phyloP scores from a whole-genome alignment of 1,140 invertebrate genomes.

The Hydropsyche tenuis region DNA sequence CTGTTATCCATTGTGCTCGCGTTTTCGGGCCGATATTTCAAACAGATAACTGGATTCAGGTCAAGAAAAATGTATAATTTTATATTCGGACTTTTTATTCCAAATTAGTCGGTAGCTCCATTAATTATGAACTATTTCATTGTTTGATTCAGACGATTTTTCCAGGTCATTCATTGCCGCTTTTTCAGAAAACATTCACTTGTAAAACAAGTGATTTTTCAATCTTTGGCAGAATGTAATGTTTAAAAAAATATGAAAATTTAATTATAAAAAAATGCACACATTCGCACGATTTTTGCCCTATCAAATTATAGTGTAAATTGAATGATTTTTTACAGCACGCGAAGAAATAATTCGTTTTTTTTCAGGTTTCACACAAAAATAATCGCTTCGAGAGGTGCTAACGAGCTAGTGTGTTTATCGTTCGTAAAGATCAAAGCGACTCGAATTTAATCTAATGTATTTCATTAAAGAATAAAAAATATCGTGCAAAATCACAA shows the following conservation, averaged over 20 bases:
- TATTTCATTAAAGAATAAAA: background rate
- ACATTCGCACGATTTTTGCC: too few species aligned
- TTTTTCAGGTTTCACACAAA: background rate
- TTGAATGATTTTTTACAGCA: background rate
- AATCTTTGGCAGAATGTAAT: too few species aligned
- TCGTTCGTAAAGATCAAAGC: background rate
- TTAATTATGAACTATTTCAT: too few species aligned
- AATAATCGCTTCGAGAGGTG: background rate
- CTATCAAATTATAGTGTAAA: too few species aligned
- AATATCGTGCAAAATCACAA: background rate
- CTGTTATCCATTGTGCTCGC: slow-evolving; percentile 3
- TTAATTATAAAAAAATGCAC: too few species aligned
- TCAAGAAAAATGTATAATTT: background rate
- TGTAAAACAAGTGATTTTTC: too few species aligned
- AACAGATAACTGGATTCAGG: slow-evolving; percentile 4
- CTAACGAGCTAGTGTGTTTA: slow-evolving; percentile 13
- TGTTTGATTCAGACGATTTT: too few species aligned
- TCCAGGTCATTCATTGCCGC: too few species aligned
- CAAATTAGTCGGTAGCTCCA: too few species aligned
- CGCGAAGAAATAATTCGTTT: background rate
- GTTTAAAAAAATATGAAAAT: too few species aligned
- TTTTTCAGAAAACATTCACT: too few species aligned
- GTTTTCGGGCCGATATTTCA: background rate
- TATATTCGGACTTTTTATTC: too few species aligned
- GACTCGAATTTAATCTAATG: background rate